These are phyloP conservation scores for Ferdinandea cuprea DNA, from an alignment of 2,888 invertebrate species.

Conservation along the genomic window DNA sequence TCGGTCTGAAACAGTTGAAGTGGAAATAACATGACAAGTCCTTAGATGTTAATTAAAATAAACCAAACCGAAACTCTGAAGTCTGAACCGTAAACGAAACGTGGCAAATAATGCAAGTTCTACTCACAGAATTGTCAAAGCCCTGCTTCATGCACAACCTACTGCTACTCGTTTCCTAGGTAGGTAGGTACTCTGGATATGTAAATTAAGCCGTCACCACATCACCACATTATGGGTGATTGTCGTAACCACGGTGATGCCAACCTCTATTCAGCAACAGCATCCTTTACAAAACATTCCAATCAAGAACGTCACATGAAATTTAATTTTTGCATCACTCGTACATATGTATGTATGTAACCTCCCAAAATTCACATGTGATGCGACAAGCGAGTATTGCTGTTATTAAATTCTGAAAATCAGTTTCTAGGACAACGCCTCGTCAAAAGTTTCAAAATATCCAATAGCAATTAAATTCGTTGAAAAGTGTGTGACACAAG, in stretches of 20 bases:
- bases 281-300: conserved; percentile 5
- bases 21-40: too few relatives aligned
- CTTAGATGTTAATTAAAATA: too few relatives aligned
- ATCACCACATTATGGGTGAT: background rate
- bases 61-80: too few relatives aligned
- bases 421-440: conserved; percentile 18
- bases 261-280: too few relatives aligned
- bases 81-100: too few relatives aligned
- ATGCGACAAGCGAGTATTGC: conserved; percentile 6
- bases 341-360: too few relatives aligned
- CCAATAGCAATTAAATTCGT: conserved; percentile 1
- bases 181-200: background rate
- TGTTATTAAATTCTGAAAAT: conserved; percentile 45
- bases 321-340: conserved; percentile 40
- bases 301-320: conserved; percentile 35
- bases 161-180: background rate
- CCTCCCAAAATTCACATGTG: conserved; percentile 13
- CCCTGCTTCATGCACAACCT: background rate
- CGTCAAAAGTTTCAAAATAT: background rate
- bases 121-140: too few relatives aligned
- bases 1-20: too few relatives aligned
- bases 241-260: conserved; percentile 16
- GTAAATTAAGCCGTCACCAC: conserved; percentile 29
- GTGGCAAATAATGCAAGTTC: too few relatives aligned
- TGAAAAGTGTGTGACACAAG: too few relatives aligned